Evolutionary conservation across 2,113 vertebrate genomes (phyloP).

Genomic region (Clarias batrachus): DNA sequence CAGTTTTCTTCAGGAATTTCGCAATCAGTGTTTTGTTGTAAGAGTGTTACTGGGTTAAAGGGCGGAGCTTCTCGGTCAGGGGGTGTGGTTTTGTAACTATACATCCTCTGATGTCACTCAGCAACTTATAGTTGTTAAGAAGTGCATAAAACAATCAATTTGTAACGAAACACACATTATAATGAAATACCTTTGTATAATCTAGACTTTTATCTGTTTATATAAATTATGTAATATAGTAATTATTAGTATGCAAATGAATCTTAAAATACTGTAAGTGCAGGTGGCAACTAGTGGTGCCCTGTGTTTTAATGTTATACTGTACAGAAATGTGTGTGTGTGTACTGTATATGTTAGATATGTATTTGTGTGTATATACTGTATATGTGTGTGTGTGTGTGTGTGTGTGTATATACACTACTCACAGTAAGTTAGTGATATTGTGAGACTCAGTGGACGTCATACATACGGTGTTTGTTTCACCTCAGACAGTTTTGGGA

Average conservation of each 20-base stretch:
- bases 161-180: not conserved
- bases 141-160: not conserved
- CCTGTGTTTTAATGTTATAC: not conserved
- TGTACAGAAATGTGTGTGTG: not conserved
- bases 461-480: too few relatives aligned
- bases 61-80: not conserved
- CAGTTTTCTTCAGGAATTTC: not conserved
- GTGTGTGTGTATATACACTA: too few relatives aligned
- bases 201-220: not conserved
- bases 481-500: too few relatives aligned
- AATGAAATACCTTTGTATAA: not conserved
- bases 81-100: not conserved
- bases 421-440: too few relatives aligned
- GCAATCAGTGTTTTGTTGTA: not conserved
- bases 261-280: not conserved
- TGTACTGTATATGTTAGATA: not conserved
- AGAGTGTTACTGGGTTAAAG: not conserved
- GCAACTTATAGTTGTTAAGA: not conserved
- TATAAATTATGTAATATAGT: not conserved
- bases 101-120: not conserved
- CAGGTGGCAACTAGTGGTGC: not conserved
- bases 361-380: too few relatives aligned
- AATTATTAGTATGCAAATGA: not conserved
- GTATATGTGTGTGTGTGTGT: too few relatives aligned
- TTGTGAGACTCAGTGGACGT: too few relatives aligned